Conservation (phyloP, 2,113 vertebrate species). For the Centropristis striata region DNA sequence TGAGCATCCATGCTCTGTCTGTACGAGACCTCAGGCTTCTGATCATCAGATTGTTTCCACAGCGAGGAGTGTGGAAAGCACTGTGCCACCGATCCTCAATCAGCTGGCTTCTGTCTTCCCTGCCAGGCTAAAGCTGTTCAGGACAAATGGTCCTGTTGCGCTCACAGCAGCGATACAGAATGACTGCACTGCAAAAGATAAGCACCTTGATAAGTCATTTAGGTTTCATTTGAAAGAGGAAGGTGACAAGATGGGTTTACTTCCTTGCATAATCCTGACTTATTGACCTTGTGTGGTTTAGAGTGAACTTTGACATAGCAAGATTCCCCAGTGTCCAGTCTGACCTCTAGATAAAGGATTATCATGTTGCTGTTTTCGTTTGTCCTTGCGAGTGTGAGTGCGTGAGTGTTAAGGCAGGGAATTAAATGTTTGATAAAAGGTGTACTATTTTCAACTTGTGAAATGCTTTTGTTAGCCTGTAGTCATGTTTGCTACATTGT, state of each 20-base stretch:
- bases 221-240: conserved; percentile 15
- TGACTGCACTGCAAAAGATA: conserved; percentile 34
- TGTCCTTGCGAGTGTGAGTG: background rate
- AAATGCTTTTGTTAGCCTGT: background rate
- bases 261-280: background rate
- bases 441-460: conserved; percentile 10
- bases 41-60: conserved; percentile 63
- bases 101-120: conserved; percentile 67
- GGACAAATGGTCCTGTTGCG: conserved; percentile 77
- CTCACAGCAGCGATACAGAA: conserved; percentile 45
- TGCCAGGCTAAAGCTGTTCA: conserved; percentile 78
- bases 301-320: background rate
- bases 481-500: background rate
- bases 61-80: conserved; percentile 60
- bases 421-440: background rate
- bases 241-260: background rate
- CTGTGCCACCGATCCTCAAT: conserved; percentile 58
- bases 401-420: background rate
- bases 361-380: background rate
- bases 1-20: conserved; percentile 51
- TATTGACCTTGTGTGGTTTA: background rate
- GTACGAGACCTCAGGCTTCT: conserved; percentile 36
- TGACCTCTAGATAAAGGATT: background rate
- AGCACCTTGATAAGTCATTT: conserved; percentile 18
- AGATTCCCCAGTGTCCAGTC: background rate